Conservation (phyloP, 2,113 vertebrate species). For the Odontesthes bonariensis region DNA sequence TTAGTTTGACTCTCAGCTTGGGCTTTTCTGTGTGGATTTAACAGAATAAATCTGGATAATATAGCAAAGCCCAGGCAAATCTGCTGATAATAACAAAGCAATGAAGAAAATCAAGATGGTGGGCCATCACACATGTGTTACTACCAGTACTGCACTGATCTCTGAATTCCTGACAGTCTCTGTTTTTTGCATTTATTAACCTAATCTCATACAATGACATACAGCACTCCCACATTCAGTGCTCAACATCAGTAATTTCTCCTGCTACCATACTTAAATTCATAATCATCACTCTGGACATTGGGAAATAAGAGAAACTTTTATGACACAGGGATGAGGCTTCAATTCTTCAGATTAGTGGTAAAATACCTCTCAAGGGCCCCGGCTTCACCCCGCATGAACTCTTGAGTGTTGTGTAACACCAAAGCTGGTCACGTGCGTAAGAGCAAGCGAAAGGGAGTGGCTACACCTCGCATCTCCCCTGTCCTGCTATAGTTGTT, state of each 20-base stretch:
- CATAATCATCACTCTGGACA: neutral
- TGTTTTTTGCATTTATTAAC: no score
- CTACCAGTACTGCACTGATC: no score
- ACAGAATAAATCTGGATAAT: no score
- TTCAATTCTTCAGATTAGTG: neutral
- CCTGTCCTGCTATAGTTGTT: neutral
- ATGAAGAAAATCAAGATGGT: no score
- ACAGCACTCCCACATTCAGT: no score
- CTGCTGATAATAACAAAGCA: no score
- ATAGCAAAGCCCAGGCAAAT: no score
- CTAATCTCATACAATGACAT: no score
- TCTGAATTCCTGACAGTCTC: no score
- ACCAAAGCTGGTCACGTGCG: neutral
- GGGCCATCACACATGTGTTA: no score
- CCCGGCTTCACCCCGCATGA: conserved; percentile 13
- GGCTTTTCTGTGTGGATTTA: no score
- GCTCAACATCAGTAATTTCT: conserved; percentile 21
- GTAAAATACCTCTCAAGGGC: neutral
- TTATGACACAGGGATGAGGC: neutral
- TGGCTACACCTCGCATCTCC: neutral
- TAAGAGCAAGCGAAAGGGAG: conserved; percentile 17
- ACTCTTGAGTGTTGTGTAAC: conserved; percentile 30
- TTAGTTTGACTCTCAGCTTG: no score
- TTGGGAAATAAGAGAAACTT: conserved; percentile 39
- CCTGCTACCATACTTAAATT: neutral